Conservation (phyloP, 2,888 invertebrate genomes). For the Fissipunctia ypsillon region DNA sequence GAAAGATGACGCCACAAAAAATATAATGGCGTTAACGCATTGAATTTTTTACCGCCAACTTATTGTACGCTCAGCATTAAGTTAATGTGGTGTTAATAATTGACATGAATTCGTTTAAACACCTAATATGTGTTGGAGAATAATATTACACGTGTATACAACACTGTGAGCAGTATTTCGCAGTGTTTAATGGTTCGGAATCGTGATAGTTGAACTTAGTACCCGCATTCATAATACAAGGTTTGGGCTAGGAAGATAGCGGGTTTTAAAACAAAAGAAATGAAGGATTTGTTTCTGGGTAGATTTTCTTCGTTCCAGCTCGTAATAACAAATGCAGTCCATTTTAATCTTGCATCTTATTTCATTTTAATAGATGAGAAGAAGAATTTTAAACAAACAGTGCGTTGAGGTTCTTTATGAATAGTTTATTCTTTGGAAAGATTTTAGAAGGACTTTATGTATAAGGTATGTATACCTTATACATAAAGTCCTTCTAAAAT, state of each 20-base stretch:
- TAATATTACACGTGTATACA: constrained; percentile 51
- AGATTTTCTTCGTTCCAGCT: neutral
- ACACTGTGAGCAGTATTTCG: constrained; percentile 69
- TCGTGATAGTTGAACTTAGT: constrained; percentile 80
- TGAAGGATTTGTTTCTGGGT: neutral
- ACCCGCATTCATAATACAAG: constrained; percentile 71
- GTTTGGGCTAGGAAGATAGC: constrained; percentile 52
- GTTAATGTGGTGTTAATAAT: constrained; percentile 61
- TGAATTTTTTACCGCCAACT: constrained; percentile 49
- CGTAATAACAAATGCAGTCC: constrained; percentile 6
- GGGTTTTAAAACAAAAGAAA: constrained; percentile 26
- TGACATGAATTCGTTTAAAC: constrained; percentile 54
- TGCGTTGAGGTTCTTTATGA: neutral
- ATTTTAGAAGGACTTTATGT: no score
- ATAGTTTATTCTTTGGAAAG: neutral
- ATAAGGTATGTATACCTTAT: no score
- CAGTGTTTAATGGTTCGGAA: constrained; percentile 80
- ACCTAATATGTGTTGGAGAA: constrained; percentile 53
- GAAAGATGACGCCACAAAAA: constrained; percentile 54
- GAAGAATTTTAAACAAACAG: neutral
- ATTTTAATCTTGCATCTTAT: constrained; percentile 6
- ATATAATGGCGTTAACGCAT: constrained; percentile 41
- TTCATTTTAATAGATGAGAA: neutral
- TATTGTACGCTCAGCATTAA: constrained; percentile 46
- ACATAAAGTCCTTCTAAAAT: no score